phyloP scores from a whole-genome alignment of 2,888 invertebrate species.

The Cheilosia grossa region DNA sequence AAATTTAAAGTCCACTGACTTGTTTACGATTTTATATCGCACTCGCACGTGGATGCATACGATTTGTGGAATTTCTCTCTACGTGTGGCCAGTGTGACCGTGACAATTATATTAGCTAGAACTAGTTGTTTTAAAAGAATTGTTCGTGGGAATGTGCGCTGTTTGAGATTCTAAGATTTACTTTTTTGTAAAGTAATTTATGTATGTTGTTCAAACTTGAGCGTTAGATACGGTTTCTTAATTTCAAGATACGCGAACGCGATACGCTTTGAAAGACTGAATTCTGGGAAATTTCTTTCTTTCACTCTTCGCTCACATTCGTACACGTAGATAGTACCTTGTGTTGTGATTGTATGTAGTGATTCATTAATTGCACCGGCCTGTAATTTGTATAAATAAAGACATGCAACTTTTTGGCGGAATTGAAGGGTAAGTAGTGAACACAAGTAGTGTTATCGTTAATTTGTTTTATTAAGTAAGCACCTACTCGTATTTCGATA shows the following conservation, averaged over 20 bases:
- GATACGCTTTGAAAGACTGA: slow-evolving; percentile 14
- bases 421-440: slow-evolving; percentile 71
- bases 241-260: slow-evolving; percentile 1
- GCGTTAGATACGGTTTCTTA: neutral
- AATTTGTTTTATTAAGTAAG: slow-evolving; percentile 1
- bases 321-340: slow-evolving; percentile 22
- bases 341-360: slow-evolving; percentile 24
- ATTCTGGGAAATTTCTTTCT: slow-evolving; percentile 1
- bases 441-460: neutral
- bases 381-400: slow-evolving; percentile 40
- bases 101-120: neutral
- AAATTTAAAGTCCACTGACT: neutral
- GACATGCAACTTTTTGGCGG: slow-evolving; percentile 68
- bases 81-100: slow-evolving; percentile 3
- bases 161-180: slow-evolving; percentile 8
- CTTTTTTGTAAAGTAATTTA: neutral
- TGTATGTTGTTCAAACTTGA: neutral
- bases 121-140: neutral
- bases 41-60: slow-evolving; percentile 5
- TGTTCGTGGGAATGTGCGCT: slow-evolving; percentile 5
- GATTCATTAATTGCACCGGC: slow-evolving; percentile 28
- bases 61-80: slow-evolving; percentile 6
- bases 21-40: slow-evolving; percentile 1
- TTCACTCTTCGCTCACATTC: neutral
- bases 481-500: neutral